Conservation (phyloP, 2,797 vertebrate genomes). For the Melopsittacus undulatus region DNA sequence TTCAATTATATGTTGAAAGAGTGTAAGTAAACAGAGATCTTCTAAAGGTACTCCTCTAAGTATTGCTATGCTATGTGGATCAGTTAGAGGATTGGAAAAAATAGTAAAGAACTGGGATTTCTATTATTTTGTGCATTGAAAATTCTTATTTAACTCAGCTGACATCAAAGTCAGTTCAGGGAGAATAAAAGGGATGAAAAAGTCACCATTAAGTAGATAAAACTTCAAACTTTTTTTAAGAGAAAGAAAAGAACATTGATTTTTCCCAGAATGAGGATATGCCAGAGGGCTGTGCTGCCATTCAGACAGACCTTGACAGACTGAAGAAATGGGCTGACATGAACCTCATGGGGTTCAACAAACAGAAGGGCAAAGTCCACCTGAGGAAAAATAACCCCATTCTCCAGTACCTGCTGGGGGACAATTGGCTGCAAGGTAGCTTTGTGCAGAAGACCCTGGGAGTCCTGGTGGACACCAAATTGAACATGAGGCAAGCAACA, state of each 20-base stretch:
- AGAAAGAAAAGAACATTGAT: background rate
- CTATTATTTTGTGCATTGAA: background rate
- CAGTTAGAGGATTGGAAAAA: background rate
- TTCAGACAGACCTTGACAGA: background rate
- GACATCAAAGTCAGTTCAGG: constrained; percentile 15
- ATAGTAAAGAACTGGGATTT: background rate
- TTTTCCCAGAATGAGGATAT: background rate
- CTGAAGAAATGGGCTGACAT: background rate
- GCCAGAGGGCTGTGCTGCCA: background rate
- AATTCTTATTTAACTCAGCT: constrained; percentile 36
- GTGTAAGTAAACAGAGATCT: constrained; percentile 42
- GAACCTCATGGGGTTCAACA: background rate
- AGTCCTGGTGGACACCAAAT: background rate
- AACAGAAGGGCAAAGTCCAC: background rate
- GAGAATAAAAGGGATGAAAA: constrained; percentile 33
- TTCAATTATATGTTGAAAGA: constrained; percentile 39
- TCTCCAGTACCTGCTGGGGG: background rate
- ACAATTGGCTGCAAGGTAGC: background rate
- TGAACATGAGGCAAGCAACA: background rate
- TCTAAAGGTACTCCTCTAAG: constrained; percentile 38
- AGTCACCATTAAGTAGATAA: background rate
- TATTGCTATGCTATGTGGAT: background rate
- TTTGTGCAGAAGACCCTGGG: background rate
- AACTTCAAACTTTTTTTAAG: constrained; percentile 5
- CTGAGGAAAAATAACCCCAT: background rate